phyloP scores from a whole-genome alignment of 2,888 invertebrate species.

The Drepana falcataria region DNA sequence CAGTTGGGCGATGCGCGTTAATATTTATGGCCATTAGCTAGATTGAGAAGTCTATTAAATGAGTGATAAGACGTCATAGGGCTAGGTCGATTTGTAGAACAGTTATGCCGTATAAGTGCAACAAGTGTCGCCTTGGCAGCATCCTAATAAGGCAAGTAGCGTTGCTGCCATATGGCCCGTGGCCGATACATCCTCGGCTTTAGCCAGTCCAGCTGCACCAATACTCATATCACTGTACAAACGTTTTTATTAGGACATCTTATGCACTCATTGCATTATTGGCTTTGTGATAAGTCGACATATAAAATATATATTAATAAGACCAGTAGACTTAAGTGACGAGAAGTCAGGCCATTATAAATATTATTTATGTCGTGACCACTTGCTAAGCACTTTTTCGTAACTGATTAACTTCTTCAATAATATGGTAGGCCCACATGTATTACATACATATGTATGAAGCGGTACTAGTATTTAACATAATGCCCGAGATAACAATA shows the following conservation, averaged over 20 bases:
- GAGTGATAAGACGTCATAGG: conserved; percentile 51
- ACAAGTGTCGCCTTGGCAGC: conserved; percentile 74
- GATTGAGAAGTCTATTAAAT: conserved; percentile 33
- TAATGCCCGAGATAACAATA: conserved; percentile 35
- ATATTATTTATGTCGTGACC: neutral
- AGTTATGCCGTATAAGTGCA: conserved; percentile 76
- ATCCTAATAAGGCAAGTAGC: conserved; percentile 67
- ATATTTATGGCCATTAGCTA: conserved; percentile 29
- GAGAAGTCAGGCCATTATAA: neutral
- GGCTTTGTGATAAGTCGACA: conserved; percentile 7
- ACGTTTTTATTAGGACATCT: conserved; percentile 34
- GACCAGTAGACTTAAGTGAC: neutral
- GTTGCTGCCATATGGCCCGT: conserved; percentile 72
- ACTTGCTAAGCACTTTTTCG: neutral
- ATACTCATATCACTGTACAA: conserved; percentile 34
- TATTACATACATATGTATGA: conserved; percentile 24
- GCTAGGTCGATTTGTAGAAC: conserved; percentile 61
- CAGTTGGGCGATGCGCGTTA: conserved; percentile 15
- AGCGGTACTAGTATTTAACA: conserved; percentile 29
- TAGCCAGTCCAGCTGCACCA: conserved; percentile 43
- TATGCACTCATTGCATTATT: conserved; percentile 14
- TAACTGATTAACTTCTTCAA: conserved; percentile 14
- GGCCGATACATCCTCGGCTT: conserved; percentile 62
- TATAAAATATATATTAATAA: neutral
- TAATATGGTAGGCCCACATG: conserved; percentile 2